phyloP scores from a whole-genome alignment of 2,113 vertebrate genomes.

The Puntigrus tetrazona region DNA sequence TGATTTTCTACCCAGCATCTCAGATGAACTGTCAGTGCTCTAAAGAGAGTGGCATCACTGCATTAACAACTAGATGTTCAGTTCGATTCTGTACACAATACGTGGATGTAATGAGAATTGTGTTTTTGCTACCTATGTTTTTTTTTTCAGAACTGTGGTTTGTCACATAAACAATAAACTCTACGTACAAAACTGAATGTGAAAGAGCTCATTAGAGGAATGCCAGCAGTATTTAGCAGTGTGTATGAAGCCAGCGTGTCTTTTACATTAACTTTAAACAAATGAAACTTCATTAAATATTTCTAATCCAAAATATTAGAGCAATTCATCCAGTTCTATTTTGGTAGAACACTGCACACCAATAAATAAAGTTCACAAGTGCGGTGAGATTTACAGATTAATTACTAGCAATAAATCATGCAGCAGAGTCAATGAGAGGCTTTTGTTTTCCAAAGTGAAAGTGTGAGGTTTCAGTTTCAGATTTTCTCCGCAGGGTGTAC shows the following conservation, averaged over 20 bases:
- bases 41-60: slow-evolving; percentile 16
- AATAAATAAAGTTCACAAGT: background rate
- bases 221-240: background rate
- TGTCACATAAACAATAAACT: background rate
- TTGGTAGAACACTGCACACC: background rate
- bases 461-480: background rate
- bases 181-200: background rate
- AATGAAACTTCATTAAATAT: background rate
- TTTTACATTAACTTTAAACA: background rate
- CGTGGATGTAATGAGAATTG: background rate
- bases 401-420: background rate
- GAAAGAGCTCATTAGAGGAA: background rate
- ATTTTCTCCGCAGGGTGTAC: background rate
- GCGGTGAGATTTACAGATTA: background rate
- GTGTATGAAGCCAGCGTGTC: background rate
- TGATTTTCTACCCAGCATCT: background rate
- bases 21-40: slow-evolving; percentile 2
- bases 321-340: background rate
- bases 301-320: background rate
- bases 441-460: background rate
- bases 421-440: background rate
- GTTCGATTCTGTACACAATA: slow-evolving; percentile 15
- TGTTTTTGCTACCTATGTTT: background rate
- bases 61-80: slow-evolving; percentile 21
- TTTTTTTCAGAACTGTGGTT: background rate